Conservation (phyloP, 1,140 invertebrate species). For the Megalonaias nervosa region DNA sequence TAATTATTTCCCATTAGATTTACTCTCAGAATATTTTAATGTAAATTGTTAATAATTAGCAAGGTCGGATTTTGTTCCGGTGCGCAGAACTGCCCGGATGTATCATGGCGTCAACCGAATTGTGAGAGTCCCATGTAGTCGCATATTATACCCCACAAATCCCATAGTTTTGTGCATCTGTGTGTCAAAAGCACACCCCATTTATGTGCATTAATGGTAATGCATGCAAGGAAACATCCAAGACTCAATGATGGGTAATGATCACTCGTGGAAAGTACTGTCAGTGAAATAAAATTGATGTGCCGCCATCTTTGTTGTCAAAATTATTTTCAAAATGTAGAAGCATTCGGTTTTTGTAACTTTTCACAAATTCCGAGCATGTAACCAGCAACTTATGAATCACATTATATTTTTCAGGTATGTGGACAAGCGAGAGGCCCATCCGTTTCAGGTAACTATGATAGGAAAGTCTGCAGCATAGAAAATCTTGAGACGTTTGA, state of each 20-base stretch:
- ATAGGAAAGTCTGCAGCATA: no score
- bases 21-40: no score
- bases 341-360: constrained; percentile 19
- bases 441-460: constrained; percentile 90
- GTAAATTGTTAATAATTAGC: no score
- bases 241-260: constrained; percentile 97
- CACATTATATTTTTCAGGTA: constrained; percentile 81
- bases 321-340: constrained; percentile 52
- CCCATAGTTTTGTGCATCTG: constrained; percentile 15
- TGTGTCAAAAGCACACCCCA: constrained; percentile 42
- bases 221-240: constrained; percentile 99
- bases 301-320: constrained; percentile 72
- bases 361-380: constrained; percentile 19
- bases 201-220: constrained; percentile 94
- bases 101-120: constrained; percentile 52
- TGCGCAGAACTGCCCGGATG: constrained; percentile 40
- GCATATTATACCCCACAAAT: constrained; percentile 26
- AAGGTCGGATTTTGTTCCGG: no score
- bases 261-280: constrained; percentile 49
- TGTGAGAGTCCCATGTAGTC: constrained; percentile 38
- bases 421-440: constrained; percentile 96
- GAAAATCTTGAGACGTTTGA: no score
- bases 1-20: no score
- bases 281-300: constrained; percentile 34
- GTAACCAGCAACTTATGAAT: constrained; percentile 40